A percentile compares a stretch with the other conserved stretches of the same genome.
Conservation (phyloP, 2,797 vertebrate species). For the Dicrostonyx torquatus region DNA sequence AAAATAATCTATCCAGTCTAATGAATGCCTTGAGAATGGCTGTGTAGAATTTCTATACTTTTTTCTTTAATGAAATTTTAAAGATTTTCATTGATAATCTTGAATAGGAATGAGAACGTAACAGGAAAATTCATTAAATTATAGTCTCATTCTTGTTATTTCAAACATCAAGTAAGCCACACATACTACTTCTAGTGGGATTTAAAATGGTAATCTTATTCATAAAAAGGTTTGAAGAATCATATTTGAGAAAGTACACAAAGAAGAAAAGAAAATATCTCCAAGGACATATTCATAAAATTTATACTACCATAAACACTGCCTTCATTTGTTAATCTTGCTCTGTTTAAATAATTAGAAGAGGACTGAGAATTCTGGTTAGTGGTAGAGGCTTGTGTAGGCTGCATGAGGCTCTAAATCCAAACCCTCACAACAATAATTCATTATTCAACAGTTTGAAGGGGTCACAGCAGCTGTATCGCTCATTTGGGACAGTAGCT, state of each 20-base stretch:
- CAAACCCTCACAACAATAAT: neutral
- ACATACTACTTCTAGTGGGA: neutral
- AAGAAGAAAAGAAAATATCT: neutral
- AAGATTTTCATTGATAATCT: neutral
- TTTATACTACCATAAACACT: neutral
- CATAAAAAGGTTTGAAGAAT: slow-evolving; percentile 16
- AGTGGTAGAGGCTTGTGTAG: neutral
- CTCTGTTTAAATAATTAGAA: neutral
- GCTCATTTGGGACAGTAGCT: neutral
- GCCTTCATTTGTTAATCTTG: neutral
- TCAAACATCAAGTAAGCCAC: neutral
- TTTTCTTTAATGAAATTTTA: neutral
- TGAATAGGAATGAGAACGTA: neutral
- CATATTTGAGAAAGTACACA: neutral
- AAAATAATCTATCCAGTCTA: neutral
- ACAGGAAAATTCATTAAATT: neutral
- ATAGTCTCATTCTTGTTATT: neutral
- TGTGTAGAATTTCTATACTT: neutral
- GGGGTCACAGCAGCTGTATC: too few species aligned
- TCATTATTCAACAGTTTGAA: neutral
- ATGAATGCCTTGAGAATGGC: neutral
- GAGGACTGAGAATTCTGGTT: neutral
- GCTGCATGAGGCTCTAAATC: neutral
- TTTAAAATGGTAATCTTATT: neutral
- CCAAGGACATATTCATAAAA: neutral